Conservation (phyloP, 2,888 invertebrate species). For the Pseudococcus viburni region DNA sequence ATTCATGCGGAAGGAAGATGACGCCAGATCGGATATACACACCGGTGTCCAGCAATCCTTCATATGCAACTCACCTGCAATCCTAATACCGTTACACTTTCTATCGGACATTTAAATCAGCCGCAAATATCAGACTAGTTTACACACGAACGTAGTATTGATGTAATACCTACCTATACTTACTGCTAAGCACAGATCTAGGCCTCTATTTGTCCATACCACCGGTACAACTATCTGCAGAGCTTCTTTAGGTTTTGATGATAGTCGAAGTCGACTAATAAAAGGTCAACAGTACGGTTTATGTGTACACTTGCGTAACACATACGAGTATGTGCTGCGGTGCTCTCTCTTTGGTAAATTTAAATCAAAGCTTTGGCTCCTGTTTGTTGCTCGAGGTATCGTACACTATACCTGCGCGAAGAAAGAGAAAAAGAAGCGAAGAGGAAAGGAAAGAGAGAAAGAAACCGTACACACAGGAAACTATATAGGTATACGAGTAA, state of each 20-base stretch:
- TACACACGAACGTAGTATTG: background rate
- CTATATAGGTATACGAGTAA: slow-evolving; percentile 9
- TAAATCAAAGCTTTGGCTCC: slow-evolving; percentile 38
- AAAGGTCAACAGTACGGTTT: slow-evolving; percentile 52
- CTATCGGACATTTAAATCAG: slow-evolving; percentile 47
- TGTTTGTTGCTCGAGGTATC: background rate
- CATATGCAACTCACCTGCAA: slow-evolving; percentile 1
- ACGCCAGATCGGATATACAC: background rate
- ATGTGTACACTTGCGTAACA: slow-evolving; percentile 35
- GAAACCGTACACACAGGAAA: slow-evolving; percentile 34
- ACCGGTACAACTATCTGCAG: too few species aligned
- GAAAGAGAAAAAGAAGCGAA: background rate
- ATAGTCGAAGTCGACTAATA: background rate
- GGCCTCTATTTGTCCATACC: background rate
- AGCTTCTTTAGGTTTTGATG: too few species aligned
- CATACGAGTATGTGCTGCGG: background rate
- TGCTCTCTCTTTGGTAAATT: slow-evolving; percentile 43
- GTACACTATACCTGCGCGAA: background rate
- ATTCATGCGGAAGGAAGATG: background rate
- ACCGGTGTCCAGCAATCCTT: background rate
- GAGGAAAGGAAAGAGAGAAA: slow-evolving; percentile 1
- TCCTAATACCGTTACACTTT: slow-evolving; percentile 42
- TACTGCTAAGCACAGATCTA: too few species aligned
- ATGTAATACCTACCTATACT: background rate
- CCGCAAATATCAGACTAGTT: slow-evolving; percentile 40